Base-by-base conservation (phyloP, 2,888 invertebrate genomes). In the Dendrolimus pini region DNA sequence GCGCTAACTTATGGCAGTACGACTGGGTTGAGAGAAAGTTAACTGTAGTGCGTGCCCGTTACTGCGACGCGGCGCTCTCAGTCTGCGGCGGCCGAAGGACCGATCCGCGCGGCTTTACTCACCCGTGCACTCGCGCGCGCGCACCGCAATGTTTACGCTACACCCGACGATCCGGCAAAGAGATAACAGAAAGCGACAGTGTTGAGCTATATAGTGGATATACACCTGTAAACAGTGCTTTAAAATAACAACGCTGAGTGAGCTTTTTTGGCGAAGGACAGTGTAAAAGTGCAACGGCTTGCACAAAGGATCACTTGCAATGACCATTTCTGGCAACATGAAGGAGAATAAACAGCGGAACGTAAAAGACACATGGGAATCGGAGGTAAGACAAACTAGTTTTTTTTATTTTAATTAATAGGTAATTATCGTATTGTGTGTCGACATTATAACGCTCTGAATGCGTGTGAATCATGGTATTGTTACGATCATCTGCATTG, bases 11-110 rank as follows among this genome's bases (percentile, higher is more conserved):
- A 80, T 80, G 79, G 80, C 70, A 72, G 78, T 72, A 74, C 77
- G 78, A 75, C 75, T 74, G 74, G 75, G 68, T 69, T 70, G 78
- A 82, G 89, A 89, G 91, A 91, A 91, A 91, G 91, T 91, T 91
- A 89, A 90, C 91, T 85, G 91, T 90, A 80, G 85, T 85, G 84
- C 86, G 89, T 80, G 76, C 87, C 83, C 86, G 83, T 85, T 89
- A 85, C 79, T 77, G 78, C 71, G 61, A 62, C 64, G 67, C 58
- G 63, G 57, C 61, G 56, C 58, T 67, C 69, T 74, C 78, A 76
- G 77, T 75, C 70, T 66, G 69, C 74, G 71, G 61, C 74, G 70
- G 73, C 62, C 69, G 60, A 66, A 69, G 71, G 66, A 64, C 59
- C 66, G 63, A 61, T 59, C 58, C 65, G 65, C 69, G 61, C 67